These are phyloP conservation scores for Cantharis lateralis DNA, from an alignment of 2,888 invertebrate species.

Conservation along the genomic window DNA sequence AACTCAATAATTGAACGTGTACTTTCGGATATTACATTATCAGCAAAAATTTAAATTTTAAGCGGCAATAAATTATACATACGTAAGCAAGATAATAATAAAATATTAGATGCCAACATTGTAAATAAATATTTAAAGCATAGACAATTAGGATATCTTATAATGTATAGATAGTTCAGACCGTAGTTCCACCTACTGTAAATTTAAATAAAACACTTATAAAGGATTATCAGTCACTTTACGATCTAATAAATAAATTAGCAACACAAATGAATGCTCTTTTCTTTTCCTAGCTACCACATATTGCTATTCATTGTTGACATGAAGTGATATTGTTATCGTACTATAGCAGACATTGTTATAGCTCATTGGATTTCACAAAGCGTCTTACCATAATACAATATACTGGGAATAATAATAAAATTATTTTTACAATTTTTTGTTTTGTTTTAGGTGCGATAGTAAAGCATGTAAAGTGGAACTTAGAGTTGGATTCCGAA, in stretches of 20 bases:
- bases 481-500: not conserved
- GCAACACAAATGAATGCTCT: not conserved
- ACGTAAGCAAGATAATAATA: not conserved
- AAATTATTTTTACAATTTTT: not conserved
- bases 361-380: not conserved
- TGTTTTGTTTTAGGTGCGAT: not conserved
- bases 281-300: not conserved
- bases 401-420: not conserved
- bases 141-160: too few species aligned
- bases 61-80: not conserved
- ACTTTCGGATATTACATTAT: not conserved
- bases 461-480: not conserved
- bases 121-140: not conserved
- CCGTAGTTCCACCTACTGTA: not conserved
- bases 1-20: not conserved
- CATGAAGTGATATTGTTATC: not conserved
- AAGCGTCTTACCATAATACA: not conserved
- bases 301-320: not conserved
- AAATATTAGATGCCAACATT: not conserved
- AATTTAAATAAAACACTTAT: not conserved
- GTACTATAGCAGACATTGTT: not conserved
- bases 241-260: not conserved
- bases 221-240: not conserved
- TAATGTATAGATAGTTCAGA: not conserved
- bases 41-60: not conserved